Evolutionary conservation across 1,140 invertebrate species (phyloP), one percentile per base, ranked within the genome.

Genomic region (Tetraneura akinire): DNA sequence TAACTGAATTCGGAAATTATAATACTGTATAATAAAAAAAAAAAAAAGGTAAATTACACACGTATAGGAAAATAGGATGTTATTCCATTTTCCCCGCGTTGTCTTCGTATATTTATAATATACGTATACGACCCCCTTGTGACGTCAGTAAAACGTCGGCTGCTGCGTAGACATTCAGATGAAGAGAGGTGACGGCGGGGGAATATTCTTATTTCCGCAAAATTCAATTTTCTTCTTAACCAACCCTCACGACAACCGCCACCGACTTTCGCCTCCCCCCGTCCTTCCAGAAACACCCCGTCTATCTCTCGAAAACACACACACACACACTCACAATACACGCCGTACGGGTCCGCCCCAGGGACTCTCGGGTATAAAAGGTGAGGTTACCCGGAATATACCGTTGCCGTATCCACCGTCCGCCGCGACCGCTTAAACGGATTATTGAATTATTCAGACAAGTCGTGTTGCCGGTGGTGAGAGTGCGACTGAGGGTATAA

Each of bases 361-460:
- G n/a, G n/a, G n/a, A n/a, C n/a, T n/a, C n/a, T n/a, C n/a, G n/a
- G n/a, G n/a, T n/a, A n/a, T 71, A 74, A 42, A 57, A 55, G 42
- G 42, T 42, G 64, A 45, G 64, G n/a, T n/a, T n/a, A n/a, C n/a
- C n/a, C 6, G 1, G 37, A 45, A 51, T 68, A 68, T 68, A 68
- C 64, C 26, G 9, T 11, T 1, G 45, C 45, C 32, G 23, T 18
- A 13, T n/a, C 10, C 60, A n/a, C 37, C 37, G 16, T 49, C 47
- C 32, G 37, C 37, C 51, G 26, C 13, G 51, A 29, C 51, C 71
- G 32, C 51, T 76, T 76, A 76, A 76, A 76, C 71, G 71, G 71
- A 76, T 76, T 76, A 76, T 76, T 76, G 71, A 76, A 76, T 76
- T 76, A 76, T 76, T 76, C 71, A 76, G 71, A 76, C 71, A 76